Percentiles rank a stretch among this genome's conserved stretches.
phyloP scores from a whole-genome alignment of 2,797 vertebrate species.

The Pseudotriccus pelzelni region DNA sequence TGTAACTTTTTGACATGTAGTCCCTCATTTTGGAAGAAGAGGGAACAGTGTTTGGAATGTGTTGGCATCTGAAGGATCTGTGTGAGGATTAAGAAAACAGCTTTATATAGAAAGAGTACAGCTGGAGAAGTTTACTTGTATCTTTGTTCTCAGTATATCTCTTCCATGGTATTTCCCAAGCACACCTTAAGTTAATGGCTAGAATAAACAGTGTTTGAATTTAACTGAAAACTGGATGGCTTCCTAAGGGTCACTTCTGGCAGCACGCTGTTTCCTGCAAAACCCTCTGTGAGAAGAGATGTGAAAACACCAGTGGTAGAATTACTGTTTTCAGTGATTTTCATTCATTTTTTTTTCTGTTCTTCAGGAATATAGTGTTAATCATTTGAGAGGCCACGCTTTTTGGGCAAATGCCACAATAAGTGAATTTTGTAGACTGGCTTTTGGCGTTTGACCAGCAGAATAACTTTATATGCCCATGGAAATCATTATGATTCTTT shows the following conservation, averaged over 20 bases:
- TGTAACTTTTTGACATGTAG: accelerated
- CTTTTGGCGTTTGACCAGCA: not conserved
- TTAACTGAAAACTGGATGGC: not conserved
- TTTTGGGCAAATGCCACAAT: not conserved
- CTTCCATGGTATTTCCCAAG: not conserved
- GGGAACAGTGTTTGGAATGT: not conserved
- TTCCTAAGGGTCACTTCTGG: not conserved
- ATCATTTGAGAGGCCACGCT: not conserved
- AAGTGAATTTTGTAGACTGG: not conserved
- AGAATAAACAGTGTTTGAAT: not conserved
- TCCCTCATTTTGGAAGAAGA: not conserved
- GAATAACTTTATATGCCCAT: not conserved
- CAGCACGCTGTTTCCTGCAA: not conserved
- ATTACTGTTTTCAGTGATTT: not conserved
- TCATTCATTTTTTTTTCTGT: not conserved
- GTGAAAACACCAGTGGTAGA: not conserved
- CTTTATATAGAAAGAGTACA: not conserved
- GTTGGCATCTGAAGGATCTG: not conserved
- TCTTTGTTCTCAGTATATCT: not conserved
- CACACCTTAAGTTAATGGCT: not conserved
- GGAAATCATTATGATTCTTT: not conserved
- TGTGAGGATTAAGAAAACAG: not conserved
- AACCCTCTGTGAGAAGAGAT: not conserved
- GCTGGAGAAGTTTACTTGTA: not conserved
- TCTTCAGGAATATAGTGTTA: not conserved